phyloP scores from a whole-genome alignment of 1,140 invertebrate species.

The Orchestia grillus region DNA sequence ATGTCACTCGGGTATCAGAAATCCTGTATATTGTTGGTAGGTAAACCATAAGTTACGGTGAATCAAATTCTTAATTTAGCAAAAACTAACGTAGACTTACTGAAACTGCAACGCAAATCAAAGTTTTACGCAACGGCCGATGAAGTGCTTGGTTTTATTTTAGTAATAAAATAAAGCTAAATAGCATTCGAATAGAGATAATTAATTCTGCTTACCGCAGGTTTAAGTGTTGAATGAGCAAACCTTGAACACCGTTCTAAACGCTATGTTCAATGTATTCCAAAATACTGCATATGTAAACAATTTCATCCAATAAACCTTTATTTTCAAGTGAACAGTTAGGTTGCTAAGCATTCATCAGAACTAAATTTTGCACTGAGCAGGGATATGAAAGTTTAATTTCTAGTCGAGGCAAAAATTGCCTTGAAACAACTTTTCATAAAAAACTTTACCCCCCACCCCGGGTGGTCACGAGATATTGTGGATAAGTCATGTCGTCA shows the following conservation, averaged over 20 bases:
- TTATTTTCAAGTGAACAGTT: background rate
- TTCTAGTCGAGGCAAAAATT: background rate
- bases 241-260: background rate
- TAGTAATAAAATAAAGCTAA: slow-evolving; percentile 27
- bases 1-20: slow-evolving; percentile 39
- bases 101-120: background rate
- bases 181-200: background rate
- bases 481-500: background rate
- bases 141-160: slow-evolving; percentile 44
- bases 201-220: background rate
- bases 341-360: background rate
- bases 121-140: background rate
- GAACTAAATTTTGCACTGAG: background rate
- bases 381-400: background rate
- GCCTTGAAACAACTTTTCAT: background rate
- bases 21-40: slow-evolving; percentile 40
- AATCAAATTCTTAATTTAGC: slow-evolving; percentile 12
- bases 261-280: background rate
- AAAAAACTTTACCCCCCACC: background rate
- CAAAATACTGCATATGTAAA: background rate
- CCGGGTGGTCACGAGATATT: background rate
- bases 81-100: slow-evolving; percentile 15
- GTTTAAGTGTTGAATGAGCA: background rate
- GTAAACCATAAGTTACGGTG: background rate
- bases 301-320: background rate